phyloP scores from a whole-genome alignment of 2,888 invertebrate species.

The Erebia ligea region DNA sequence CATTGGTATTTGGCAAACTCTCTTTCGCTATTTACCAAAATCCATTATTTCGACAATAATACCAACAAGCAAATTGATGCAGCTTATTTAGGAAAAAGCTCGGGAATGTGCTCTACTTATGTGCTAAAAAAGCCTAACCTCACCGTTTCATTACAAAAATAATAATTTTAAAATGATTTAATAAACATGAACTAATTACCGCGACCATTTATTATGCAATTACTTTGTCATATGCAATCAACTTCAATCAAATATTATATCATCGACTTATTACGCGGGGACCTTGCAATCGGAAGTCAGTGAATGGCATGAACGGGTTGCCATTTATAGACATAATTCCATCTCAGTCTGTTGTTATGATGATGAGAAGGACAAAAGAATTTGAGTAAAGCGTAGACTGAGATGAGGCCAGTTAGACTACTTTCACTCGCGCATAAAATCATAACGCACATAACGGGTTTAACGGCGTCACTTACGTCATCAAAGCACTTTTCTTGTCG shows the following conservation, averaged over 20 bases:
- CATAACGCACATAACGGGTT: constrained; percentile 52
- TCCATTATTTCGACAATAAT: no score
- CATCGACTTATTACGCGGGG: constrained; percentile 22
- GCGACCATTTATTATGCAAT: constrained; percentile 16
- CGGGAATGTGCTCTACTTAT: no score
- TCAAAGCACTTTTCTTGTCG: constrained; percentile 20
- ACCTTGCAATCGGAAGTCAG: constrained; percentile 34
- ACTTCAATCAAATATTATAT: constrained; percentile 37
- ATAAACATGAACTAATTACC: not conserved
- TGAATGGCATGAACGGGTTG: constrained; percentile 32
- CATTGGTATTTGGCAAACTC: no score
- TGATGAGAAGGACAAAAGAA: constrained; percentile 37
- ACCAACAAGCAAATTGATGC: no score
- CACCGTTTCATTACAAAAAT: not conserved
- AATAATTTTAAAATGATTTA: not conserved
- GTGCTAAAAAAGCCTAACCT: not conserved
- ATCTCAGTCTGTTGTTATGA: constrained; percentile 32
- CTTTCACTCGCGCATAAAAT: constrained; percentile 60
- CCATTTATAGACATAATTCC: constrained; percentile 24
- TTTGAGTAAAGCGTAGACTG: constrained; percentile 33
- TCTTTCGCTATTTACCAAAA: no score
- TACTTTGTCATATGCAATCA: constrained; percentile 24
- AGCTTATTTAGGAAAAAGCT: no score
- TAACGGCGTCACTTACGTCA: constrained; percentile 42
- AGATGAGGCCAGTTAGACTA: constrained; percentile 47